Evolutionary conservation across 2,888 invertebrate genomes (phyloP).

Genomic region (Scaptomyza reducta): DNA sequence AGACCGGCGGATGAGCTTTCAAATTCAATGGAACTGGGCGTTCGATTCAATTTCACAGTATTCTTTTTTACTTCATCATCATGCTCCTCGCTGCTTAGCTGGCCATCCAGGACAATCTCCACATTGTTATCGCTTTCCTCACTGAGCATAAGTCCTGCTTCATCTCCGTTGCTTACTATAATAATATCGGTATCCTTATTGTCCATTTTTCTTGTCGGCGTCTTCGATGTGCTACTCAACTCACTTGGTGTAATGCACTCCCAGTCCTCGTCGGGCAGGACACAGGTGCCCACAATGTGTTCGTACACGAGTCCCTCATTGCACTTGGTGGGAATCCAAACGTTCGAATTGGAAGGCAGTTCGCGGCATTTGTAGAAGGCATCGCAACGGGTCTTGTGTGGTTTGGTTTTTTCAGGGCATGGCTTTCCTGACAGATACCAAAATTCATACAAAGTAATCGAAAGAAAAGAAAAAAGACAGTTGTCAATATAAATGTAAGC

Average conservation of each 20-base stretch:
- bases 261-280: slow-evolving; percentile 84
- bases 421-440: slow-evolving; percentile 76
- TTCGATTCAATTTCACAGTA: neutral
- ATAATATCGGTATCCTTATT: slow-evolving; percentile 59
- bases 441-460: neutral
- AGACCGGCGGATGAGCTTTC: slow-evolving; percentile 48
- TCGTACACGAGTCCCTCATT: slow-evolving; percentile 83
- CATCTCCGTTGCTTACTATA: slow-evolving; percentile 64
- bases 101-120: slow-evolving; percentile 60
- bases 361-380: slow-evolving; percentile 82
- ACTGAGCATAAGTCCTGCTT: slow-evolving; percentile 45
- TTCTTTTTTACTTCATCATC: slow-evolving; percentile 24
- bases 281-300: slow-evolving; percentile 81
- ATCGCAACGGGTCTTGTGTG: slow-evolving; percentile 83
- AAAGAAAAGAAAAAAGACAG: slow-evolving; percentile 4
- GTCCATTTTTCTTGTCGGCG: neutral
- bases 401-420: slow-evolving; percentile 82
- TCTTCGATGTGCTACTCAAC: slow-evolving; percentile 17
- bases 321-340: slow-evolving; percentile 83
- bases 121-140: slow-evolving; percentile 68
- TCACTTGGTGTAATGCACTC: slow-evolving; percentile 80
- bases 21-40: slow-evolving; percentile 20
- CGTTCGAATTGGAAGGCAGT: slow-evolving; percentile 75
- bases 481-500: neutral
- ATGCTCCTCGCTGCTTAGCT: slow-evolving; percentile 68